Percentiles rank a stretch among this genome's conserved stretches.
These are phyloP conservation scores for Phainopepla nitens DNA, from an alignment of 2,113 vertebrate genomes.

Conservation along the genomic window DNA sequence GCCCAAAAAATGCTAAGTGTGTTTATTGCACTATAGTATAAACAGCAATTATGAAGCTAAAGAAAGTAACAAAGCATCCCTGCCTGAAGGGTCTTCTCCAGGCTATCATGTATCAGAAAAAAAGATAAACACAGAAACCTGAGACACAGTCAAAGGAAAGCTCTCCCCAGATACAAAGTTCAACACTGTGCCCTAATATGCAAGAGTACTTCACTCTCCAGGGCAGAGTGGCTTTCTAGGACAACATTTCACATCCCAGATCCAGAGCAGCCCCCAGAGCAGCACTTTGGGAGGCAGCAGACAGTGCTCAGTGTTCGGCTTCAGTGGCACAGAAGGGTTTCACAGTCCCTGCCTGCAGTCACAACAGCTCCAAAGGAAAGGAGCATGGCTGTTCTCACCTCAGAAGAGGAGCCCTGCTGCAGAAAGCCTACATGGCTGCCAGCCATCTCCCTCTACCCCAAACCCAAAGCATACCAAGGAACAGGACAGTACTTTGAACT, in stretches of 20 bases:
- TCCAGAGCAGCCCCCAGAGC: neutral
- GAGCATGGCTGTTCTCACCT: neutral
- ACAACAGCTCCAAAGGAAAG: neutral
- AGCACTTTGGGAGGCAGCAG: neutral
- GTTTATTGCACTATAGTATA: neutral
- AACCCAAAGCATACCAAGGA: neutral
- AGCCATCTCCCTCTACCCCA: neutral
- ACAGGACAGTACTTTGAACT: neutral
- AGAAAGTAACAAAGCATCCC: slow-evolving; percentile 11
- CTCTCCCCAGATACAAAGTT: neutral
- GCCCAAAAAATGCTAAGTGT: neutral
- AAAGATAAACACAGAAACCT: neutral
- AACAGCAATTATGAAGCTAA: neutral
- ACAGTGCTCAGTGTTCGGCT: neutral
- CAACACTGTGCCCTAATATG: rapidly evolving
- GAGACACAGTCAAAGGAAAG: neutral
- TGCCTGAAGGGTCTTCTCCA: neutral
- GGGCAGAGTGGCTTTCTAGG: neutral
- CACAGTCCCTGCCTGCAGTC: neutral
- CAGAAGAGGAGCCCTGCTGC: neutral
- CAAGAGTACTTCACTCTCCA: neutral
- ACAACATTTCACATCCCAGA: neutral
- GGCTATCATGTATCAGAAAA: neutral
- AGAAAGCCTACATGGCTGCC: neutral
- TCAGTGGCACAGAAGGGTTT: neutral